Evolutionary conservation across 1,140 invertebrate genomes (phyloP), one percentile per base, ranked within the genome.

Genomic region (Amphibalanus amphitrite): DNA sequence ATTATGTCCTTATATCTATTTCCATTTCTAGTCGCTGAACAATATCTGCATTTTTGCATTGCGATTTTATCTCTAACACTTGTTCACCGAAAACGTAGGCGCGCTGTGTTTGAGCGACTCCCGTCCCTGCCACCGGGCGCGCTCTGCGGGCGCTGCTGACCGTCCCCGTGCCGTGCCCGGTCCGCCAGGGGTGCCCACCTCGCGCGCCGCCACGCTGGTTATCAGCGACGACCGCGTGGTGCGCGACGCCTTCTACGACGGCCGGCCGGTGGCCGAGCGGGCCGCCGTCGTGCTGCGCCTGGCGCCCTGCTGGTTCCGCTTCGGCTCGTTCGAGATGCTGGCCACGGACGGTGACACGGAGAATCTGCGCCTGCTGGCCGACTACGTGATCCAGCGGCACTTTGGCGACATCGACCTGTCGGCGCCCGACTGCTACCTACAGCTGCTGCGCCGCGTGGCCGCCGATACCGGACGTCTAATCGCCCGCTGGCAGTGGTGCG

Each of bases 251-350:
- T 85, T 85, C 77, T 88, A 87, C 78, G 80, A 82, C 76, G 86
- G 86, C 0, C 76, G 83, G 77, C 81, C 82, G n/a, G 78, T 78
- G 20, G 75, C 78, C 0, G 87, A 88, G 77, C 78, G 78, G 30
- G 82, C 82, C 6, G 82, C 86, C 3, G 80, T 87, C 10, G 78
- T 88, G 8, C 78, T 86, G 10, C 76, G 87, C 17, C 70, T 87
- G 23, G 81, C 87, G 6, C 81, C 79, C 3, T 80, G 82, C 69
- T 87, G 82, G 82, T 83, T 88, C 71, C 82, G 87, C 64, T 88
- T 89, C 80, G 88, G 87, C 3, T 88, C 87, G 17, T 82, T 89
- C 75, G 86, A 89, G 79, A 85, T 89, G 17, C 81, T 87, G 77
- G 71, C 85, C 74, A 76, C 83, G 77, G 80, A 78, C 77, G 75